These are phyloP conservation scores for Gortyna flavago DNA, from an alignment of 2,888 invertebrate genomes.

Conservation along the genomic window DNA sequence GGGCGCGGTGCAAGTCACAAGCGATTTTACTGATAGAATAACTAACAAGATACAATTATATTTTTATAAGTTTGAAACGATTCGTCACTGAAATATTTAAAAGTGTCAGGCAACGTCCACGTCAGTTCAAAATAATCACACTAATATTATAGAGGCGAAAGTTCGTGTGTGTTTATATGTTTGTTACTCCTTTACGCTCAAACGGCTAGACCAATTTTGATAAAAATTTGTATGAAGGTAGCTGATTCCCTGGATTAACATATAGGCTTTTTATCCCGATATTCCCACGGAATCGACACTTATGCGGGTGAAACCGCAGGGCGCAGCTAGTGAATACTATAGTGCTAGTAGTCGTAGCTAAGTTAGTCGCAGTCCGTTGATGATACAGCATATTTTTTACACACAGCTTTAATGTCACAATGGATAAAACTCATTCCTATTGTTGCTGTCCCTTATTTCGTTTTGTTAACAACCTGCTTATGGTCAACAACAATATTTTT, in stretches of 20 bases:
- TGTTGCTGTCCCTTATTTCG: neutral
- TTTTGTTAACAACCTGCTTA: neutral
- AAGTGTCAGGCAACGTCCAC: neutral
- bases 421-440: neutral
- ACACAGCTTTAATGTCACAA: neutral
- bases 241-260: no score
- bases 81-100: neutral
- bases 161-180: no score
- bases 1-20: constrained; percentile 64
- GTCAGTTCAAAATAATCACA: neutral
- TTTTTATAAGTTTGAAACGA: no score
- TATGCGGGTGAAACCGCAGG: no score
- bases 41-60: neutral
- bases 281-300: no score
- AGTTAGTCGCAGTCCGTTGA: neutral
- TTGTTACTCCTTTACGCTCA: no score
- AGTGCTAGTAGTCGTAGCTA: neutral
- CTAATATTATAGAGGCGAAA: no score
- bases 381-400: neutral
- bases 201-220: no score
- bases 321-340: no score
- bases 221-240: no score
- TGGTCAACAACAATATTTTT: neutral
- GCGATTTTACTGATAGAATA: constrained; percentile 46
- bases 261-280: no score